Evolutionary conservation across 2,113 vertebrate species (phyloP).

Genomic region (Mystacornis crossleyi): DNA sequence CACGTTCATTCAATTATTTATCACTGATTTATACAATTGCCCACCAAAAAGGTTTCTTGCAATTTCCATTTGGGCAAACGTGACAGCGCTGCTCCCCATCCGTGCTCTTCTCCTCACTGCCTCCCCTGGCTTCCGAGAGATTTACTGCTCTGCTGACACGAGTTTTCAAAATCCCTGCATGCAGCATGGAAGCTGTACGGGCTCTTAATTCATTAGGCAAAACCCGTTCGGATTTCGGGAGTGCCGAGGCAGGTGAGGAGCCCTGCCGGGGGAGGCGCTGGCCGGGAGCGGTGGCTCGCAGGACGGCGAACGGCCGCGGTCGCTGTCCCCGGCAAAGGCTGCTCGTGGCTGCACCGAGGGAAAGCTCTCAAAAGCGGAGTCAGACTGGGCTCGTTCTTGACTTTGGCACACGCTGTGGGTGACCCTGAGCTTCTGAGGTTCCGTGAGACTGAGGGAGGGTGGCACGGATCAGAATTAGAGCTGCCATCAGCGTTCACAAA

Average conservation of each 20-base stretch:
- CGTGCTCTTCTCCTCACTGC: neutral
- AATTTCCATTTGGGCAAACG: neutral
- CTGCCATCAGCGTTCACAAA: neutral
- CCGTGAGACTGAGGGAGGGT: neutral
- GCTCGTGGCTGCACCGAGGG: neutral
- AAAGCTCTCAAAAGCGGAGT: neutral
- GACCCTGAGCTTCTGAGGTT: neutral
- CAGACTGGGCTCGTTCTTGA: neutral
- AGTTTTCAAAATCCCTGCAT: neutral
- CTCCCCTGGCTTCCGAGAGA: neutral
- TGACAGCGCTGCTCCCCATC: neutral
- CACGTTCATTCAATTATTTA: neutral
- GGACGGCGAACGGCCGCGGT: neutral
- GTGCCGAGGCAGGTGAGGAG: neutral
- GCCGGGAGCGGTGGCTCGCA: neutral
- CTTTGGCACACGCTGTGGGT: neutral
- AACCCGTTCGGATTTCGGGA: conserved; percentile 12
- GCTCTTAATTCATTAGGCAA: conserved; percentile 47
- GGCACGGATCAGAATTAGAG: neutral
- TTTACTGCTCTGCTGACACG: neutral
- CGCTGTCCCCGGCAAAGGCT: neutral
- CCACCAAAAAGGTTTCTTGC: neutral
- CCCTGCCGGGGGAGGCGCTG: neutral
- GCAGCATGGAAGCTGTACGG: neutral
- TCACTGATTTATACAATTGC: neutral